A percentile compares a stretch with the other conserved stretches of the same genome.
phyloP scores from a whole-genome alignment of 2,888 invertebrate genomes.

The Ennomos erosarius region DNA sequence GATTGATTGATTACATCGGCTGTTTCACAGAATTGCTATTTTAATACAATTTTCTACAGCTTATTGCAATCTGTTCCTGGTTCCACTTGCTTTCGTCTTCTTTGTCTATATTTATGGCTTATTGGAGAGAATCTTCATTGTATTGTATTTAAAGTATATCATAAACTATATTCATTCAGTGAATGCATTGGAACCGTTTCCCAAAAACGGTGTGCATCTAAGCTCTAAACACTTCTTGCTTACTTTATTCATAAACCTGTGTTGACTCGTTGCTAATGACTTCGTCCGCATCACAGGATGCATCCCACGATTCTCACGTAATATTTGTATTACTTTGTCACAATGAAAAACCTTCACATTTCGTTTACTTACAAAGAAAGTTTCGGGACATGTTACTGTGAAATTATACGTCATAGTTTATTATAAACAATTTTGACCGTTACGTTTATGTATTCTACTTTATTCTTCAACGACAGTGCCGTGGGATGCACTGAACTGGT shows the following conservation, averaged over 20 bases:
- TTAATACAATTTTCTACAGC: not conserved
- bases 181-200: constrained; percentile 5
- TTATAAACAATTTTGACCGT: not conserved
- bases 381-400: too few species aligned
- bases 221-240: constrained; percentile 11
- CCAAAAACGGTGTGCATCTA: constrained; percentile 3
- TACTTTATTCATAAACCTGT: constrained; percentile 15
- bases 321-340: constrained; percentile 7
- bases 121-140: too few species aligned
- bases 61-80: not conserved
- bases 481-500: constrained; percentile 5
- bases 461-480: constrained; percentile 4
- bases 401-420: not conserved
- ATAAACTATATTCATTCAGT: too few species aligned
- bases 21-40: not conserved
- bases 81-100: not conserved
- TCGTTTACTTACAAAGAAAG: too few species aligned
- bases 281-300: constrained; percentile 14
- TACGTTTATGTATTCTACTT: constrained; percentile 4
- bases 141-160: too few species aligned
- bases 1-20: not conserved
- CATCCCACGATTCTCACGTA: constrained; percentile 12
- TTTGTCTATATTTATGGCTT: not conserved
- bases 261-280: constrained; percentile 8
- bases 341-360: not conserved